These are phyloP conservation scores for Falco rusticolus DNA, from an alignment of 2,797 vertebrate species.

Conservation along the genomic window DNA sequence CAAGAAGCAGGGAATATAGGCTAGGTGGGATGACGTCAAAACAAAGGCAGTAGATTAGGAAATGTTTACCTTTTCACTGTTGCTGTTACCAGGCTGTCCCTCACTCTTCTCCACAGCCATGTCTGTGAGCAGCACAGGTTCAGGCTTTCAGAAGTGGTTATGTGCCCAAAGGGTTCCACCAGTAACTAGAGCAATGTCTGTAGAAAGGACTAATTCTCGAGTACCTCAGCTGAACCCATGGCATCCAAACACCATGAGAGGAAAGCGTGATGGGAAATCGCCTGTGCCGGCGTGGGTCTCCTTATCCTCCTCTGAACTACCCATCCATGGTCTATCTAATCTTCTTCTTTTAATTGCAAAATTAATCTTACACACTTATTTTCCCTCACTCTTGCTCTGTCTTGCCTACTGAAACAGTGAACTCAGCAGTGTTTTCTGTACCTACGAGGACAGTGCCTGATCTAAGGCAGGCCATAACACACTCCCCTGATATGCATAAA, in stretches of 20 bases:
- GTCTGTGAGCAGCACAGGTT: not conserved
- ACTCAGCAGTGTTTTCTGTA: not conserved
- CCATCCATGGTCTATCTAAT: not conserved
- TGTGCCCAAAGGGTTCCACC: not conserved
- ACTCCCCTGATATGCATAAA: not conserved
- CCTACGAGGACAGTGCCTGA: not conserved
- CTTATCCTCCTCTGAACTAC: not conserved
- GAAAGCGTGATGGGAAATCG: not conserved
- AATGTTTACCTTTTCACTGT: not conserved
- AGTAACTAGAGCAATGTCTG: not conserved
- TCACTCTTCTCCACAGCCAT: not conserved
- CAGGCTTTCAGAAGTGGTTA: not conserved
- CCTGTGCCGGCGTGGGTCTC: rapidly evolving
- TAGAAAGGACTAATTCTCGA: not conserved
- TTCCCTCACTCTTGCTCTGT: not conserved
- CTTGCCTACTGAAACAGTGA: not conserved
- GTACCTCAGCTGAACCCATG: not conserved
- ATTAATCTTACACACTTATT: not conserved
- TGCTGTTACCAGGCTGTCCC: not conserved
- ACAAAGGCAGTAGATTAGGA: not conserved
- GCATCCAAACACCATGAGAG: not conserved
- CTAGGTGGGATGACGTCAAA: not conserved
- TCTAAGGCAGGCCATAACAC: not conserved
- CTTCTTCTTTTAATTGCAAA: not conserved
- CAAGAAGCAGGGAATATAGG: not conserved